phyloP scores from a whole-genome alignment of 2,888 invertebrate genomes.

The Diaprepes abbreviatus region DNA sequence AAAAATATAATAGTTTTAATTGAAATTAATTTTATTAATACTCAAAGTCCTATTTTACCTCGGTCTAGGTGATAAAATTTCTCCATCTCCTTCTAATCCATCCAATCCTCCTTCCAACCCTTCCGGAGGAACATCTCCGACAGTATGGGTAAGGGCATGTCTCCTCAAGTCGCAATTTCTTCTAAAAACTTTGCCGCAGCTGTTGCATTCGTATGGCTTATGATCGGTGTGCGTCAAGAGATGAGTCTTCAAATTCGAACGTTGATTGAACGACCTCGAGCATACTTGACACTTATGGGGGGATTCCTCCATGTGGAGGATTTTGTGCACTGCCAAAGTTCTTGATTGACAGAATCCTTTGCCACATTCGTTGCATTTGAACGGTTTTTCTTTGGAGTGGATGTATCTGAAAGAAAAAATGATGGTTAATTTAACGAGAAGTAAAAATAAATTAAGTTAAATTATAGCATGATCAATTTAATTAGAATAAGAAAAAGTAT shows the following conservation, averaged over 20 bases:
- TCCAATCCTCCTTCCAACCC: conserved; percentile 67
- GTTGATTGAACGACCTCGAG: conserved; percentile 91
- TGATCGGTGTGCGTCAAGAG: conserved; percentile 87
- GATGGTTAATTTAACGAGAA: no score
- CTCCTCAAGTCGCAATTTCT: conserved; percentile 92
- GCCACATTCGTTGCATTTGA: conserved; percentile 96
- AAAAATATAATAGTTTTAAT: no score
- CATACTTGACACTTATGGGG: conserved; percentile 95
- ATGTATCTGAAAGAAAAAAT: conserved; percentile 81
- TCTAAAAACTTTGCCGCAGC: conserved; percentile 64
- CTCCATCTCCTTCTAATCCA: conserved; percentile 69
- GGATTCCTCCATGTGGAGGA: conserved; percentile 93
- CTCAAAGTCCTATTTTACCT: conserved; percentile 49
- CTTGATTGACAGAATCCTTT: conserved; percentile 99
- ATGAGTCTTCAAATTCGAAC: conserved; percentile 93
- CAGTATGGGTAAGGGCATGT: conserved; percentile 91
- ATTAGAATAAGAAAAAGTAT: no score
- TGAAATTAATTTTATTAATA: no score
- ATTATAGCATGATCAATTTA: no score
- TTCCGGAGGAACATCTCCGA: conserved; percentile 87
- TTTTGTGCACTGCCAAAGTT: conserved; percentile 95
- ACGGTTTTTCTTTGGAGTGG: conserved; percentile 98
- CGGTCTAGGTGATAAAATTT: conserved; percentile 60
- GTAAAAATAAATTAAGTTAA: no score
- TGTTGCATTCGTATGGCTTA: conserved; percentile 62